phyloP scores from a whole-genome alignment of 2,888 invertebrate genomes.

The Phorcus lineatus region DNA sequence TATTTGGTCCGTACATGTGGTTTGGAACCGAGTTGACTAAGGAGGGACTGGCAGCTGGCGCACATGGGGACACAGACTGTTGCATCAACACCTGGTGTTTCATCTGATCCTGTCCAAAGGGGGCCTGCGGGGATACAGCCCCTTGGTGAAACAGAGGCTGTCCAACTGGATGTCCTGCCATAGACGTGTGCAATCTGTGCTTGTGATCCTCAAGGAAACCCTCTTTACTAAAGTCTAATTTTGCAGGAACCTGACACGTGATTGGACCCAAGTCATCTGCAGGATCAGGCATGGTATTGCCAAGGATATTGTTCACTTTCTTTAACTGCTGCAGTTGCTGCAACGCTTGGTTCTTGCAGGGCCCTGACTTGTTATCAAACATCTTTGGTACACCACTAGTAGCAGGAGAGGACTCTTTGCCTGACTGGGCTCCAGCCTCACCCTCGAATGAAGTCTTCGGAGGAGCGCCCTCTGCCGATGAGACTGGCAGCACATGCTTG shows the following conservation, averaged over 20 bases:
- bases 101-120: conserved; percentile 36
- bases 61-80: conserved; percentile 33
- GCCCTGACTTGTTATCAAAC: not conserved
- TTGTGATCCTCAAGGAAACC: conserved; percentile 21
- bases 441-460: conserved; percentile 2
- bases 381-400: conserved; percentile 17
- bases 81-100: conserved; percentile 35
- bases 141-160: conserved; percentile 21
- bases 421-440: conserved; percentile 2
- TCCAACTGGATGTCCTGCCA: not conserved
- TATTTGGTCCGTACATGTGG: conserved; percentile 24
- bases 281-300: conserved; percentile 28
- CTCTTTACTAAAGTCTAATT: conserved; percentile 44
- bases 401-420: not conserved
- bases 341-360: not conserved
- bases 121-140: conserved; percentile 33
- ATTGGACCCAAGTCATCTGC: conserved; percentile 43
- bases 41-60: conserved; percentile 14
- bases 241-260: conserved; percentile 42
- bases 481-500: not conserved
- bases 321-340: not conserved
- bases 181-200: not conserved
- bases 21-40: conserved; percentile 19
- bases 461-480: not conserved
- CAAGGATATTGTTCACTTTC: not conserved